Percentiles rank a stretch among this genome's conserved stretches.
phyloP scores from a whole-genome alignment of 1,140 invertebrate species.

The Pogonomyrmex californicus region DNA sequence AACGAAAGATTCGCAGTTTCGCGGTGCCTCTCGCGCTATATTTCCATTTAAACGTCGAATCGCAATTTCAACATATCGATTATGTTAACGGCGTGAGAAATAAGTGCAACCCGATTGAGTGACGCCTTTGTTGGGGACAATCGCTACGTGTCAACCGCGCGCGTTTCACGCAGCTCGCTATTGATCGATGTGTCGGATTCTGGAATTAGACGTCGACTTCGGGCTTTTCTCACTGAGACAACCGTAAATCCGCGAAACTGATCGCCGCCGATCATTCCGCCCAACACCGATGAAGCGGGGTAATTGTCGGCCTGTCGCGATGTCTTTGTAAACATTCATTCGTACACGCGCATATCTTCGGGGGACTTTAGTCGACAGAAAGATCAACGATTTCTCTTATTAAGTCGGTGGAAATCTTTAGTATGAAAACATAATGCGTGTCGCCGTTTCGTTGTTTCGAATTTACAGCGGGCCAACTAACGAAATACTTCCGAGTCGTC shows the following conservation, averaged over 20 bases:
- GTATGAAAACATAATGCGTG: constrained; percentile 1
- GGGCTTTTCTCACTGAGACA: not conserved
- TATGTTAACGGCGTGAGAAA: constrained; percentile 28
- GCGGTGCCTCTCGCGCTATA: not conserved
- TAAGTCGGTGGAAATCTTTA: constrained; percentile 5
- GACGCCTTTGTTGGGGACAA: constrained; percentile 40
- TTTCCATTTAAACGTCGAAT: constrained; percentile 24
- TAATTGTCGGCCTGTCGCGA: constrained; percentile 1
- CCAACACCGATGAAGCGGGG: not conserved
- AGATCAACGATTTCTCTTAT: constrained; percentile 28
- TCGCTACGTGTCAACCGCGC: constrained; percentile 17
- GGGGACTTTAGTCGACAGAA: not conserved
- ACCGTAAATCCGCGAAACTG: constrained; percentile 1
- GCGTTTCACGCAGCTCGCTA: not conserved
- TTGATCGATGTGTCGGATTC: constrained; percentile 45
- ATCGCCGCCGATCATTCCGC: constrained; percentile 4
- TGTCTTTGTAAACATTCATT: constrained; percentile 17
- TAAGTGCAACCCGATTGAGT: constrained; percentile 33
- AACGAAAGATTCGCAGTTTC: not conserved
- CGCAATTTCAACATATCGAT: constrained; percentile 14
- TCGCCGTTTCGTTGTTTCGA: constrained; percentile 36
- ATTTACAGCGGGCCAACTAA: not conserved
- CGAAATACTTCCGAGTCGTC: constrained; percentile 45
- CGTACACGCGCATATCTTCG: not conserved
- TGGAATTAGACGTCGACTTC: constrained; percentile 41